Evolutionary conservation across 1,140 invertebrate genomes (phyloP).

Genomic region (Diorhabda elongata): DNA sequence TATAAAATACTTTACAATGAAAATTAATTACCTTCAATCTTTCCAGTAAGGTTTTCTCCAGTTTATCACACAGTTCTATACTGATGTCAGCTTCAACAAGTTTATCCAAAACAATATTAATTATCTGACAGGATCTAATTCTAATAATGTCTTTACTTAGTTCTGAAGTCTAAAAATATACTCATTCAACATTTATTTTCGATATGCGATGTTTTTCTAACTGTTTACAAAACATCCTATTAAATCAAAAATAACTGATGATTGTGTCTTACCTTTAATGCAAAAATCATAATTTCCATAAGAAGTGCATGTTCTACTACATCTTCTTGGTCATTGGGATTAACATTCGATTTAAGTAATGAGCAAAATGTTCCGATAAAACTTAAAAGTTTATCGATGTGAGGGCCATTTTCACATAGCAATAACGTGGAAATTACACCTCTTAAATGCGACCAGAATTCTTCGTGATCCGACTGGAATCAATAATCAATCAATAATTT

Average conservation of each 20-base stretch:
- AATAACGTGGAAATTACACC: not conserved
- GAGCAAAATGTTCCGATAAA: constrained; percentile 16
- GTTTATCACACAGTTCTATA: constrained; percentile 12
- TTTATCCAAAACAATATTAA: constrained; percentile 18
- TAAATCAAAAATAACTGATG: not conserved
- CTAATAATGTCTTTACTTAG: constrained; percentile 8
- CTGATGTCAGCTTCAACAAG: constrained; percentile 12
- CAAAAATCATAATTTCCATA: constrained; percentile 8
- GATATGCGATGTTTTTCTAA: not conserved
- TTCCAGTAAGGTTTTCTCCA: constrained; percentile 11
- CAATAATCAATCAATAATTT: not conserved
- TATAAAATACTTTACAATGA: not conserved
- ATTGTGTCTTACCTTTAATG: constrained; percentile 7
- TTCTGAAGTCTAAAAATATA: constrained; percentile 11
- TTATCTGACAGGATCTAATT: constrained; percentile 16
- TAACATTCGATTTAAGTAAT: constrained; percentile 8
- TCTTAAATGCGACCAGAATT: constrained; percentile 3
- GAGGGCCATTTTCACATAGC: not conserved
- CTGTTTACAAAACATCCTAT: not conserved
- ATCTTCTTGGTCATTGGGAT: not conserved
- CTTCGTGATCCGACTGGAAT: constrained; percentile 2
- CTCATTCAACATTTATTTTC: not conserved
- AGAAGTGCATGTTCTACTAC: constrained; percentile 6
- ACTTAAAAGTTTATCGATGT: constrained; percentile 6
- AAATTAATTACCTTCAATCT: constrained; percentile 16